Evolutionary conservation across 1,140 invertebrate genomes (phyloP), one percentile per base, ranked within the genome.

Genomic region (Heliconius eleuchia): DNA sequence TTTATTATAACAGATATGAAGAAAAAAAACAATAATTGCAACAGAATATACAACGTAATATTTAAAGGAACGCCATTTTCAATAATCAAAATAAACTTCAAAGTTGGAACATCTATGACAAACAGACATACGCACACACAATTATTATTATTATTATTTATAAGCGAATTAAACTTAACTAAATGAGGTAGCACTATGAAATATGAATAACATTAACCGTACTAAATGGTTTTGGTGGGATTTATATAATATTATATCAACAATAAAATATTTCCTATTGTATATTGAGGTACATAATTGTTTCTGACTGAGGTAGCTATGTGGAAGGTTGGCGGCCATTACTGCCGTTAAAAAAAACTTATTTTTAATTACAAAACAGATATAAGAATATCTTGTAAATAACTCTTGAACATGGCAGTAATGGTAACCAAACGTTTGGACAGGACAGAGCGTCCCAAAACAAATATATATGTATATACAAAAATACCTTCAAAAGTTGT

Each of bases 211-310:
- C 86, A 86, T 89, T 87, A 91, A 85, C 84, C 82, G 84, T 92
- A 91, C 89, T 86, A 88, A 90, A 91, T 94, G 92, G 91, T 94
- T 90, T 91, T 94, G 92, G 92, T 94, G 92, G 92, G 92, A 92
- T 91, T 88, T 89, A 94, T 89, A 88, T 89, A 52, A 52, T 52
- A 87, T 80, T 85, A 77, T 86, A 92, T 88, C 84, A 91, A 92
- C 88, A 90, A 89, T 91, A 91, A 89, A 86, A 92, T 90, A 91
- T 82, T 86, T 86, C 84, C 89, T 92, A 92, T 91, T 87, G 89
- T 87, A 91, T 89, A 93, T 76, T 94, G 92, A 94, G 92, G 92
- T 94, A 94, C 89, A 90, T 89, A 81, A 76, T 88, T 82, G 88
- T 92, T 90, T 83, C 84, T 81, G 86, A 57, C 66, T 92, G 92